phyloP scores from a whole-genome alignment of 2,113 vertebrate species.

The Cebidichthys violaceus region DNA sequence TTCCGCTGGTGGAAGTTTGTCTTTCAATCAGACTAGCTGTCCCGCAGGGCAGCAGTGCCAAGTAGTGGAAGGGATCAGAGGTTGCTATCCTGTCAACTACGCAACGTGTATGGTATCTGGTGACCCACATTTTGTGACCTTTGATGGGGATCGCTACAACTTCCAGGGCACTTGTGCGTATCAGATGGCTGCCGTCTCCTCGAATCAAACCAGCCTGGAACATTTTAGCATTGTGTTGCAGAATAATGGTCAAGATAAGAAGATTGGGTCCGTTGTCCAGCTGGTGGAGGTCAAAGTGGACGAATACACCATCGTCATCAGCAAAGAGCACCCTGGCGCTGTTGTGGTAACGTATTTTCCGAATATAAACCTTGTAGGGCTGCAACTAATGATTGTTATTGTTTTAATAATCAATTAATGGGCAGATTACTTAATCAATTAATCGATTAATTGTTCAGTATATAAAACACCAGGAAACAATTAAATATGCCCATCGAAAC shows the following conservation, averaged over 20 bases:
- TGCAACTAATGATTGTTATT: neutral
- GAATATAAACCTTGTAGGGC: neutral
- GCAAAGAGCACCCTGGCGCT: constrained; percentile 38
- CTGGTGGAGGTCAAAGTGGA: constrained; percentile 80
- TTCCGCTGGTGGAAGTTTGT: constrained; percentile 23
- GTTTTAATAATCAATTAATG: neutral
- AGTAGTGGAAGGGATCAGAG: constrained; percentile 51
- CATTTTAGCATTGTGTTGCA: constrained; percentile 83
- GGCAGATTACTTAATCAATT: neutral
- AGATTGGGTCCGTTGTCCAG: constrained; percentile 58
- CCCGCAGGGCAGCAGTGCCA: constrained; percentile 51
- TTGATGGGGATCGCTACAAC: constrained; percentile 78
- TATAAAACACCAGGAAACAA: neutral
- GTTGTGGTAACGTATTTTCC: constrained; percentile 49
- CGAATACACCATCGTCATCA: constrained; percentile 60
- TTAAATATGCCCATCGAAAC: neutral
- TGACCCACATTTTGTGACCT: constrained; percentile 81
- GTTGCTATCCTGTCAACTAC: constrained; percentile 49
- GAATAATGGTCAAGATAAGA: constrained; percentile 68
- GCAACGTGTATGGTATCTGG: constrained; percentile 78
- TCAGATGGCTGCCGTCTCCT: constrained; percentile 74
- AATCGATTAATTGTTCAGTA: neutral
- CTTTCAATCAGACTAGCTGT: constrained; percentile 64
- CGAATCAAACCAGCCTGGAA: constrained; percentile 30
- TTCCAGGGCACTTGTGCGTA: constrained; percentile 86